A percentile compares a stretch with the other conserved stretches of the same genome.
These are phyloP conservation scores for Sebastes diaconus DNA, from an alignment of 2,797 vertebrate genomes.

Conservation along the genomic window DNA sequence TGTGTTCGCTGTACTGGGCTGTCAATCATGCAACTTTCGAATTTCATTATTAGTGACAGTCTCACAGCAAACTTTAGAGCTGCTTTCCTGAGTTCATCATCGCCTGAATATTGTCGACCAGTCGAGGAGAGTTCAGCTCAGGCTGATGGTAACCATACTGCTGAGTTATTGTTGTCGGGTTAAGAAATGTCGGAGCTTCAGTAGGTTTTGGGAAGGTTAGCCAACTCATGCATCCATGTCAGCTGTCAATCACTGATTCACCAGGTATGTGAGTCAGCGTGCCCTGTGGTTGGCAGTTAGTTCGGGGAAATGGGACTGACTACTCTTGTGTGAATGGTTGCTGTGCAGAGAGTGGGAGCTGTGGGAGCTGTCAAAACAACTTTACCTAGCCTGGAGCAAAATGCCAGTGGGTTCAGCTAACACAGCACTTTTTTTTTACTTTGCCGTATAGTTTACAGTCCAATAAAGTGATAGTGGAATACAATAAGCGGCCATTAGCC, in stretches of 20 bases:
- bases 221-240: constrained; percentile 8
- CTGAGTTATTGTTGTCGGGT: background rate
- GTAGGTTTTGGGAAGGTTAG: background rate
- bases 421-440: constrained; percentile 9
- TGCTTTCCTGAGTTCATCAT: background rate
- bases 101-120: background rate
- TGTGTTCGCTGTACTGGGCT: background rate
- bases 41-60: background rate
- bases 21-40: constrained; percentile 25
- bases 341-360: constrained; percentile 23
- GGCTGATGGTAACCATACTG: background rate
- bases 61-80: background rate
- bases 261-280: background rate
- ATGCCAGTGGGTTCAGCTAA: constrained; percentile 22
- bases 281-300: constrained; percentile 6
- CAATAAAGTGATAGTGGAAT: background rate
- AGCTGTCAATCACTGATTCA: constrained; percentile 38
- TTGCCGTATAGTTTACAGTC: constrained; percentile 17
- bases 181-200: constrained; percentile 11
- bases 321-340: constrained; percentile 16
- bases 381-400: constrained; percentile 46
- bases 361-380: constrained; percentile 55
- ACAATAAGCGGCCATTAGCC: background rate
- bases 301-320: constrained; percentile 1
- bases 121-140: background rate